Percentiles rank a stretch among this genome's conserved stretches.
phyloP scores from a whole-genome alignment of 2,888 invertebrate species.

The Siphonodentalium dalli region DNA sequence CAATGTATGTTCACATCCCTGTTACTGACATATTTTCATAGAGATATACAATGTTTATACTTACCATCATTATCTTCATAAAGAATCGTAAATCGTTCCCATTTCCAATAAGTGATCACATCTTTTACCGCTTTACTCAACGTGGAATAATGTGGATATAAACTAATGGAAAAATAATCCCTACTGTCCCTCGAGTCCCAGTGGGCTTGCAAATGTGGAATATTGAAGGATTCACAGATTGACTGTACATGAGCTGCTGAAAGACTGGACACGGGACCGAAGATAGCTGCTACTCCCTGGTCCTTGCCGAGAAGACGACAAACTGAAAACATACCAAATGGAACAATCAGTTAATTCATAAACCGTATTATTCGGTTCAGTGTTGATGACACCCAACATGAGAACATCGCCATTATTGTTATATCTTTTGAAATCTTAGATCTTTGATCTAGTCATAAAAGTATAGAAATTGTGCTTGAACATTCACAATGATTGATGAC shows the following conservation, averaged over 20 bases:
- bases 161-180: conserved; percentile 85
- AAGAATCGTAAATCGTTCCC: conserved; percentile 84
- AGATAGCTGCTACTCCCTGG: conserved; percentile 67
- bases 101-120: conserved; percentile 77
- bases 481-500: too few relatives aligned
- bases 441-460: too few relatives aligned
- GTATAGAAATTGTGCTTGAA: too few relatives aligned
- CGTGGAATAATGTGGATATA: conserved; percentile 78
- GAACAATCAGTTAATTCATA: too few relatives aligned
- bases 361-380: too few relatives aligned
- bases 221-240: conserved; percentile 80
- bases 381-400: too few relatives aligned
- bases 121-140: conserved; percentile 84
- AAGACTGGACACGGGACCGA: conserved; percentile 78
- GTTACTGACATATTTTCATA: too few relatives aligned
- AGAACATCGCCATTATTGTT: too few relatives aligned
- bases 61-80: conserved; percentile 82
- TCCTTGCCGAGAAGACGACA: conserved; percentile 3
- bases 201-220: conserved; percentile 83
- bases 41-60: too few relatives aligned
- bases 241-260: conserved; percentile 81
- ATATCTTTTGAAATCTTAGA: too few relatives aligned
- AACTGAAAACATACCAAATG: background rate
- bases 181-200: conserved; percentile 75
- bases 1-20: too few relatives aligned